Percentiles rank a stretch among this genome's conserved stretches.
These are phyloP conservation scores for Eupithecia inturbata DNA, from an alignment of 2,888 invertebrate genomes.

Conservation along the genomic window DNA sequence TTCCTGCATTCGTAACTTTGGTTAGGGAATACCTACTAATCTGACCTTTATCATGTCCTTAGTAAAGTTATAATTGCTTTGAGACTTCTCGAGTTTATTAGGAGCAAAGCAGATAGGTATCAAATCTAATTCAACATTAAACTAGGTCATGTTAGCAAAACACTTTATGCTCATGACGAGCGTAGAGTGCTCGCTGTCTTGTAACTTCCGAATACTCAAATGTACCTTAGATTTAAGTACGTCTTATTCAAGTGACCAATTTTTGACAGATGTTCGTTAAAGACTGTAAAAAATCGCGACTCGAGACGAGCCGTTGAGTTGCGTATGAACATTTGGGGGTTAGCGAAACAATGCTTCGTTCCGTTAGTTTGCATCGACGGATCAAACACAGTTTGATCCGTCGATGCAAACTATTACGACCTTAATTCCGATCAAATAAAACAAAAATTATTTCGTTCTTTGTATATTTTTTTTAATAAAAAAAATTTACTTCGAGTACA, in stretches of 20 bases:
- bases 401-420: not conserved
- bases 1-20: not conserved
- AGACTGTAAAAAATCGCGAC: not conserved
- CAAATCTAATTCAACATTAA: not conserved
- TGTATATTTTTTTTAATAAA: too few species aligned
- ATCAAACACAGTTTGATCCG: not conserved
- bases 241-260: not conserved
- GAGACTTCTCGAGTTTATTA: constrained; percentile 29
- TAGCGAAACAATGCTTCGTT: too few species aligned
- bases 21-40: not conserved
- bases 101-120: not conserved
- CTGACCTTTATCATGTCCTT: not conserved
- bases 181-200: too few species aligned
- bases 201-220: too few species aligned
- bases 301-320: not conserved
- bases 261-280: too few species aligned
- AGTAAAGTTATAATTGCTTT: constrained; percentile 52
- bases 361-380: too few species aligned
- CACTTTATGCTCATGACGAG: too few species aligned
- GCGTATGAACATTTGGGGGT: not conserved
- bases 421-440: too few species aligned
- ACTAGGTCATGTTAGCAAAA: not conserved
- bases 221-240: not conserved
- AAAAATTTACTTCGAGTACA: too few species aligned
- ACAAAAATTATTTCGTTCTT: too few species aligned